These are phyloP conservation scores for Hemicrepidius hirtus DNA, from an alignment of 2,888 invertebrate genomes.

Conservation along the genomic window DNA sequence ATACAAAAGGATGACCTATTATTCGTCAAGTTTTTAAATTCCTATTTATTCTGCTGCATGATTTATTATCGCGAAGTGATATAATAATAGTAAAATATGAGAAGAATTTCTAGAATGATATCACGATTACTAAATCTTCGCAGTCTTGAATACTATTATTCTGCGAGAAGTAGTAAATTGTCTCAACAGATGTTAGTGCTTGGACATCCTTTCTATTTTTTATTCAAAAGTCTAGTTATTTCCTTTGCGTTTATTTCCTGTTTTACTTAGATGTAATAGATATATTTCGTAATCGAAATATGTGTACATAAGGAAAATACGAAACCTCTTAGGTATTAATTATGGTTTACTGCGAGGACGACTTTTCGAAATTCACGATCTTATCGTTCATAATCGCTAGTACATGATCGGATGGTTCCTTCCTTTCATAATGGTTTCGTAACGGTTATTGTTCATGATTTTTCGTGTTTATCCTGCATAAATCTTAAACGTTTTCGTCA, in stretches of 20 bases:
- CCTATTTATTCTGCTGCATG: constrained; percentile 15
- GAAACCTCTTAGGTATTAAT: constrained; percentile 14
- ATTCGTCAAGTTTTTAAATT: constrained; percentile 13
- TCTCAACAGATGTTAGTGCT: not conserved
- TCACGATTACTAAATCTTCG: constrained; percentile 12
- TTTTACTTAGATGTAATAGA: not conserved
- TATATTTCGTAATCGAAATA: constrained; percentile 13
- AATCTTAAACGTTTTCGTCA: constrained; percentile 20
- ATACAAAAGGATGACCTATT: constrained; percentile 33
- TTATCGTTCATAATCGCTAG: constrained; percentile 38
- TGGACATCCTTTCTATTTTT: constrained; percentile 6
- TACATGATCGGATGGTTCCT: constrained; percentile 51
- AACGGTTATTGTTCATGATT: constrained; percentile 54
- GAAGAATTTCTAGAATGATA: constrained; percentile 11
- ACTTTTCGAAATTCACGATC: constrained; percentile 38
- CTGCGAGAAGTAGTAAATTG: not conserved
- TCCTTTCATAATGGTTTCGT: constrained; percentile 47
- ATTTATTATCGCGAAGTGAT: constrained; percentile 7
- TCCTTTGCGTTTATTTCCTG: not conserved
- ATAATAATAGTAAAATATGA: constrained; percentile 4
- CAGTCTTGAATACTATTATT: not conserved
- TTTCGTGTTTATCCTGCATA: constrained; percentile 34
- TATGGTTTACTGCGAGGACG: constrained; percentile 24
- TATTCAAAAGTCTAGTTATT: constrained; percentile 1
- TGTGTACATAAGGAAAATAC: constrained; percentile 14